Evolutionary conservation across 2,888 invertebrate genomes (phyloP), one percentile per base, ranked within the genome.

Genomic region (Polia nebulosa): DNA sequence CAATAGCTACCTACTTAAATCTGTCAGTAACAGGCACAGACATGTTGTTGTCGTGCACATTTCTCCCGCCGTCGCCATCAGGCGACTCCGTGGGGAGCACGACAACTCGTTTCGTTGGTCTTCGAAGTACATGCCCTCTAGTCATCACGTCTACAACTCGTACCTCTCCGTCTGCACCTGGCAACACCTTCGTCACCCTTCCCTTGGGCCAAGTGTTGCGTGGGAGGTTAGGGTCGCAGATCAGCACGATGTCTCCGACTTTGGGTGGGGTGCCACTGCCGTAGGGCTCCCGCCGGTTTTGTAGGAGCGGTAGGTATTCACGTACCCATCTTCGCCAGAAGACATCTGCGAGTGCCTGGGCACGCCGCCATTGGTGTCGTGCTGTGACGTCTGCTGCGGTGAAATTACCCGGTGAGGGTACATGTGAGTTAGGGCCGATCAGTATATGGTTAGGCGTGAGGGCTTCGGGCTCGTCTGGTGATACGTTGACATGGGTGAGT

Each of bases 351-450:
- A 41, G 41, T 4, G 41, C 41, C 6, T n/a, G 41, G 41, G 8
- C 41, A n/a, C 41, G n/a, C 41, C 41, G 41, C 41, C 41, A 41
- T 41, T 41, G 41, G 5, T 41, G 41, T 2, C 41, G 41, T 6
- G 41, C 41, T 41, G 41, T 41, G 47, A 47, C 2, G 25, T 47
- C 47, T 47, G 47, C 5, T 47, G 1, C 25, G 47, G 47, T 47
- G 47, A 47, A 41, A 7, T 4, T 41, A 8, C 41, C 41, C 9
- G 41, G 41, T 41, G 41, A 41, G n/a, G n/a, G 41, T 8, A 41
- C 41, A n/a, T 41, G 41, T 8, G 41, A 49, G 27, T 49, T 49
- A 4, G 49, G 49, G 49, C 49, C 49, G 9, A 49, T 27, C 49
- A 49, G 9, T 41, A 41, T 41, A 7, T 41, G 41, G 8, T 41